Conservation (phyloP, 2,797 vertebrate species). For the Tolypeutes matacus region DNA sequence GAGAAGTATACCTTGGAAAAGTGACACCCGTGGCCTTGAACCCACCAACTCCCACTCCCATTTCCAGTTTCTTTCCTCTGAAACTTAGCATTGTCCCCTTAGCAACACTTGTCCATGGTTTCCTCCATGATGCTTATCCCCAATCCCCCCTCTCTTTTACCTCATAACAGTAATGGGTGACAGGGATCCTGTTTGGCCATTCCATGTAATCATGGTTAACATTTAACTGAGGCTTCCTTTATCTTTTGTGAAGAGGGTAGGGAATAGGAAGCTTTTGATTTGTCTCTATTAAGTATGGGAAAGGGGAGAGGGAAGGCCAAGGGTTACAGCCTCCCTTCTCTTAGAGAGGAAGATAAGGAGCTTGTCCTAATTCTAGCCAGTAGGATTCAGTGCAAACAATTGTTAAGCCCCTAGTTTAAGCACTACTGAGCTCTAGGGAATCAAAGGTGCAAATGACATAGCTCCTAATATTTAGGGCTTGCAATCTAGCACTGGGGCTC, state of each 20-base stretch:
- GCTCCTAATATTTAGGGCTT: background rate
- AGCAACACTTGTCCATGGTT: constrained; percentile 89
- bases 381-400: background rate
- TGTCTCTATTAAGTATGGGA: background rate
- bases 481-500: background rate
- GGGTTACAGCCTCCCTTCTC: background rate
- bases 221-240: constrained; percentile 88
- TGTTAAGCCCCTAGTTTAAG: background rate
- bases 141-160: constrained; percentile 87
- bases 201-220: constrained; percentile 89
- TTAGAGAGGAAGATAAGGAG: background rate
- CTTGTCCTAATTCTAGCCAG: background rate
- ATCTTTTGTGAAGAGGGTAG: constrained; percentile 79
- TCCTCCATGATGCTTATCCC: constrained; percentile 84
- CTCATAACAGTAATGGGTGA: constrained; percentile 88
- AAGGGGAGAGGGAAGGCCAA: background rate
- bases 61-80: constrained; percentile 56
- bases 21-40: background rate
- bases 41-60: constrained; percentile 34
- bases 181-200: constrained; percentile 88
- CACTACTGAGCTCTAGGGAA: background rate
- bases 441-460: background rate
- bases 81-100: constrained; percentile 85
- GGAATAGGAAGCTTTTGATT: constrained; percentile 57
- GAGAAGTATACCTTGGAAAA: background rate